Percentiles rank a stretch among this genome's conserved stretches.
Conservation (phyloP, 2,888 invertebrate genomes). For the Pherbina coryleti region DNA sequence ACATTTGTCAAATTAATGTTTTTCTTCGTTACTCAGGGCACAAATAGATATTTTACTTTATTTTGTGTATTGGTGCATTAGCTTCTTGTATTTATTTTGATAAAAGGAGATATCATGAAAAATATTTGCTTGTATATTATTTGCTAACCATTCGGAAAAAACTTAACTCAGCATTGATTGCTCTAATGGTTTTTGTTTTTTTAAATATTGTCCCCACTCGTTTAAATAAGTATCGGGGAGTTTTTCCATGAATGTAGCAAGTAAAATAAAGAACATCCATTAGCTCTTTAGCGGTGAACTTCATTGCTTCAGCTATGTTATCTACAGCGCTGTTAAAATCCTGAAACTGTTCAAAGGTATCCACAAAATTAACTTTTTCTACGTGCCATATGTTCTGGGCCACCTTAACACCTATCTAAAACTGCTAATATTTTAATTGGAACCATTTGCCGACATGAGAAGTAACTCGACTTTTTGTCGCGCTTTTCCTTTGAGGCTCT, state of each 20-base stretch:
- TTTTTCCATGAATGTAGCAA: slow-evolving; percentile 15
- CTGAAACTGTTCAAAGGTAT: neutral
- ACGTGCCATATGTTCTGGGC: no score
- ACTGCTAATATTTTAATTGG: no score
- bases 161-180: neutral
- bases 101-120: slow-evolving; percentile 5
- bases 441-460: neutral
- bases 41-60: neutral
- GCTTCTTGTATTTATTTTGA: neutral
- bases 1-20: slow-evolving; percentile 21
- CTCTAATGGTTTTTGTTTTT: slow-evolving; percentile 26
- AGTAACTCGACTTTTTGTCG: slow-evolving; percentile 1
- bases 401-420: no score
- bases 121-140: slow-evolving; percentile 17
- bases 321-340: slow-evolving; percentile 27
- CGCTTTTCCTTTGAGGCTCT: neutral
- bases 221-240: no score
- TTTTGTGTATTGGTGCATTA: neutral
- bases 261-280: slow-evolving; percentile 19
- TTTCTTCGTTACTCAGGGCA: neutral
- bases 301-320: slow-evolving; percentile 1
- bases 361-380: slow-evolving; percentile 1
- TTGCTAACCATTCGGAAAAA: neutral
- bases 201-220: no score
- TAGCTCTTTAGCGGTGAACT: slow-evolving; percentile 5